A percentile compares a stretch with the other conserved stretches of the same genome.
These are phyloP conservation scores for Mystacornis crossleyi DNA, from an alignment of 2,113 vertebrate genomes.

Conservation along the genomic window DNA sequence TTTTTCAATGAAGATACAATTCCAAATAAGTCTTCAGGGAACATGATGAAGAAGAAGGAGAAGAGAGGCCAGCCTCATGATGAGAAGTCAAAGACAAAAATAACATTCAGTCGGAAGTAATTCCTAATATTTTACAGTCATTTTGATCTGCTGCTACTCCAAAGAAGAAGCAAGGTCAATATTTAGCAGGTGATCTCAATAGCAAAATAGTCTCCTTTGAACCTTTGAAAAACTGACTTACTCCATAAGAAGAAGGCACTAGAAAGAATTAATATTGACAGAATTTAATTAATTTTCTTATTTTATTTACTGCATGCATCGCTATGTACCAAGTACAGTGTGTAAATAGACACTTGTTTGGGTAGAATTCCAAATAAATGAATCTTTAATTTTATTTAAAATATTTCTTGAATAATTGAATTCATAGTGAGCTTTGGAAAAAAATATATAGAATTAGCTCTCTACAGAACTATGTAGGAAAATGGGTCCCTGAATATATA, in stretches of 20 bases:
- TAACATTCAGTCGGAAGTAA: background rate
- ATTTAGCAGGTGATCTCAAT: background rate
- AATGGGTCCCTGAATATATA: background rate
- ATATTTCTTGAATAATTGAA: background rate
- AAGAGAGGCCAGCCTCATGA: background rate
- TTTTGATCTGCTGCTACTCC: background rate
- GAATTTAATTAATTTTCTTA: background rate
- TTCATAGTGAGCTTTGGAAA: background rate
- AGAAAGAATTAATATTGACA: background rate
- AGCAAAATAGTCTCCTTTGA: background rate
- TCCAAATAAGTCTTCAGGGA: background rate
- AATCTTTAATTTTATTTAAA: background rate
- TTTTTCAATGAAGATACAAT: background rate
- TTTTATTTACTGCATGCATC: background rate
- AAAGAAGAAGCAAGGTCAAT: background rate
- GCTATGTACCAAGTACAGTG: background rate
- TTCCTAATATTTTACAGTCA: background rate
- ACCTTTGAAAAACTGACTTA: background rate
- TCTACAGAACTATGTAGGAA: background rate
- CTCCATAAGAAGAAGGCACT: background rate
- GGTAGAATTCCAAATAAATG: background rate
- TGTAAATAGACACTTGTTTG: background rate
- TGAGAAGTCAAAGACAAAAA: background rate
- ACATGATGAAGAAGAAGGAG: background rate
- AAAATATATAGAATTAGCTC: background rate